Conservation (phyloP, 2,797 vertebrate genomes). For the Pseudotriccus pelzelni region DNA sequence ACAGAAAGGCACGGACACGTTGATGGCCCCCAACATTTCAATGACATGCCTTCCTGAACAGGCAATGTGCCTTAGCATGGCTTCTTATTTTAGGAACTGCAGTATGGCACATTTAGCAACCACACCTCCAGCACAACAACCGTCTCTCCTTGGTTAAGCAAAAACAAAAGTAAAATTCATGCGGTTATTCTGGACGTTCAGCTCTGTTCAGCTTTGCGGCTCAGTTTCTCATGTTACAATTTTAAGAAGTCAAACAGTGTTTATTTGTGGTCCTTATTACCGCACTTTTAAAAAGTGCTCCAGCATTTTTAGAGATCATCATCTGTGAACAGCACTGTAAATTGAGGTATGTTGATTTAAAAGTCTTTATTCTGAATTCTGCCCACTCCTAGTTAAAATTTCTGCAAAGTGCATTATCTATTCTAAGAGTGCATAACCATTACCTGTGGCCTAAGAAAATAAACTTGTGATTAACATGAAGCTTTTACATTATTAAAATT, state of each 20-base stretch:
- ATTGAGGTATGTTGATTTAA: neutral
- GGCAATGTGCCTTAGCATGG: fast-evolving
- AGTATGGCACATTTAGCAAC: neutral
- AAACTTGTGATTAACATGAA: neutral
- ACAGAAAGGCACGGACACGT: neutral
- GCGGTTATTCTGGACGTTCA: neutral
- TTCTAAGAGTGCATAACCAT: neutral
- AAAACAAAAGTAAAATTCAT: fast-evolving
- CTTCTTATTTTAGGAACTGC: neutral
- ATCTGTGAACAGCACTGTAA: neutral
- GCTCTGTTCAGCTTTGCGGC: neutral
- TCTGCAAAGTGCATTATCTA: neutral
- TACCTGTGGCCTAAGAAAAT: neutral
- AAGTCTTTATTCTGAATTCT: neutral
- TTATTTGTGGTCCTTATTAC: neutral
- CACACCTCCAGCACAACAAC: neutral
- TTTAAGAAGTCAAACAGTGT: neutral
- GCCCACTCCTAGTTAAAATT: neutral
- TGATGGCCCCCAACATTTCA: neutral
- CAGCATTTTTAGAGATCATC: neutral
- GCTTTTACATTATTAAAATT: neutral
- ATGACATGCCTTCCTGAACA: neutral
- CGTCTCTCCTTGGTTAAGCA: neutral
- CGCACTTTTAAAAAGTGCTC: neutral
- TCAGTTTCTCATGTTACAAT: neutral